Percentiles rank a stretch among this genome's conserved stretches.
Evolutionary conservation across 1,140 invertebrate species (phyloP).

Genomic region (Amyelois transitella): DNA sequence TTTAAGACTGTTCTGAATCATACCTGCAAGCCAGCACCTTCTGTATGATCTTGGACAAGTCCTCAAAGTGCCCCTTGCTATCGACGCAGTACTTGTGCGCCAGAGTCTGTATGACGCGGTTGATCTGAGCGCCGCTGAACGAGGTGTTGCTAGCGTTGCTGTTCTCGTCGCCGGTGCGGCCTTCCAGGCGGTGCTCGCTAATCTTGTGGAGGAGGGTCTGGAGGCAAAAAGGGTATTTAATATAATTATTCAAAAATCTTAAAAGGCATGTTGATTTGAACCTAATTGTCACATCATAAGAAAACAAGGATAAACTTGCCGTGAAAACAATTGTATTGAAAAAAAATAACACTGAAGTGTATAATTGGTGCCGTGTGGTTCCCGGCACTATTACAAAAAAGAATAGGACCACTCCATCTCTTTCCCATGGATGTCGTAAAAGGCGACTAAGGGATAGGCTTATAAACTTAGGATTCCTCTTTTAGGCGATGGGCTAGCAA

Average conservation of each 20-base stretch:
- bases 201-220: conserved; percentile 84
- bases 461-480: no score
- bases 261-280: not conserved
- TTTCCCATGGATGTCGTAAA: no score
- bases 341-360: no score
- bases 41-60: conserved; percentile 96
- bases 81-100: conserved; percentile 97
- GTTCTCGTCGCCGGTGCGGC: conserved; percentile 76
- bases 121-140: conserved; percentile 80
- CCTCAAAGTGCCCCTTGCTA: conserved; percentile 95
- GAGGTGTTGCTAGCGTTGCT: conserved; percentile 56
- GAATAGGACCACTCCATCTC: no score
- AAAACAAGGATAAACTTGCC: not conserved
- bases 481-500: no score
- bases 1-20: not conserved
- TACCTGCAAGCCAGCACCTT: conserved; percentile 89
- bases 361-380: no score
- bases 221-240: not conserved
- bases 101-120: conserved; percentile 87
- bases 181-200: conserved; percentile 82
- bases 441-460: no score
- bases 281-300: not conserved
- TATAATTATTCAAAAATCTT: no score
- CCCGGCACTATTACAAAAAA: no score
- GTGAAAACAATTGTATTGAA: no score